Evolutionary conservation across 2,113 vertebrate genomes (phyloP).

Genomic region (Thamnaconus septentrionalis): DNA sequence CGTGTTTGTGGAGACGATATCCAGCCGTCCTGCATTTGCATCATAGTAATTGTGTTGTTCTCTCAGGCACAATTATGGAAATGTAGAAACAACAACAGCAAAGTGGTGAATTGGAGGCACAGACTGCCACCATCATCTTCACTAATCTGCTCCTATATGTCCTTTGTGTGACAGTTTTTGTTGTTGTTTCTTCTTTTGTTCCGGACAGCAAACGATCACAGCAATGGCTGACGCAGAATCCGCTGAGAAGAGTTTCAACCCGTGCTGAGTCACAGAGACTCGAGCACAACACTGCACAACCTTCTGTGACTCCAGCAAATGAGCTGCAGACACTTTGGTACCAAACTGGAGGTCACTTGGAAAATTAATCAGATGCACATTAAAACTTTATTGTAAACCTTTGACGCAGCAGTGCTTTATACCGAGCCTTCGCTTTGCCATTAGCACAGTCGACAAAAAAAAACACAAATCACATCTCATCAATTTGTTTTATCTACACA

Average conservation of each 20-base stretch:
- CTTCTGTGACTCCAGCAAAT: no score
- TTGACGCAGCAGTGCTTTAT: no score
- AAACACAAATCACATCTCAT: no score
- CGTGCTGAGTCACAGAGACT: no score
- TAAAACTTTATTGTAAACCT: slow-evolving; percentile 2
- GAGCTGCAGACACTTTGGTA: no score
- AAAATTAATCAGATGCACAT: slow-evolving; percentile 8
- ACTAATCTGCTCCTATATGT: no score
- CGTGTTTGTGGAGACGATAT: not conserved
- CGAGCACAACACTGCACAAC: no score
- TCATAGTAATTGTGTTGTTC: not conserved
- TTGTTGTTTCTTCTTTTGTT: not conserved
- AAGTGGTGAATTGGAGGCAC: slow-evolving; percentile 12
- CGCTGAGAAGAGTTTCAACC: no score
- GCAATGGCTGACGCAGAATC: no score
- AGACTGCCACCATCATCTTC: slow-evolving; percentile 18
- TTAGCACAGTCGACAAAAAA: no score
- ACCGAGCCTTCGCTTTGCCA: no score
- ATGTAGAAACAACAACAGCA: slow-evolving; percentile 3
- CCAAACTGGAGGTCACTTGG: not conserved
- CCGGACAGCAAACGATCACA: no score
- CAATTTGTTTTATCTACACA: not conserved
- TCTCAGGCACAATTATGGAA: not conserved
- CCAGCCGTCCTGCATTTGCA: not conserved
- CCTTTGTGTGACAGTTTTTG: not conserved